Percentiles rank a stretch among this genome's conserved stretches.
These are phyloP conservation scores for Ceyx margarethae DNA, from an alignment of 2,113 vertebrate species.

Conservation along the genomic window DNA sequence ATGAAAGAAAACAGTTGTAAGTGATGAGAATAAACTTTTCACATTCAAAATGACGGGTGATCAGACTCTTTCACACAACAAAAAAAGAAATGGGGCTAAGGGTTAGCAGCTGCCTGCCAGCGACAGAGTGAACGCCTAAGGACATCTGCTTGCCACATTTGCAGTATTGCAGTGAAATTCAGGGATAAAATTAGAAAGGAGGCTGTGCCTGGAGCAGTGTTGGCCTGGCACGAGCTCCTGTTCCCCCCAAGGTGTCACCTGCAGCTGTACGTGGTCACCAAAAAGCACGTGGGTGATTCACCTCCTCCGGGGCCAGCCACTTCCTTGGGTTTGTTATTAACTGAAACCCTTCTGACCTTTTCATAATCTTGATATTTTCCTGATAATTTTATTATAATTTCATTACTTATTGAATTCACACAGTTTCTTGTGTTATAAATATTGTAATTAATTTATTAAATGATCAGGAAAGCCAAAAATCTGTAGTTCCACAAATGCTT, in stretches of 20 bases:
- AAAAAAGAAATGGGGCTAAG: not conserved
- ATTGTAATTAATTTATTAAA: not conserved
- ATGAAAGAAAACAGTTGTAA: not conserved
- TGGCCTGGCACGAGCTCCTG: not conserved
- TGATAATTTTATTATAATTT: not conserved
- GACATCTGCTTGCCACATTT: not conserved
- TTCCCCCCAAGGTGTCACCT: not conserved
- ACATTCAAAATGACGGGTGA: not conserved
- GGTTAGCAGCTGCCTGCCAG: not conserved
- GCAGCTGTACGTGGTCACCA: not conserved
- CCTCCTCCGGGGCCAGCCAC: not conserved
- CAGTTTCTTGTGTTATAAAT: not conserved
- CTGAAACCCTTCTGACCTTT: not conserved
- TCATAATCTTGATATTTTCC: not conserved
- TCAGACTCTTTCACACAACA: not conserved
- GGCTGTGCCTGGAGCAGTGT: not conserved
- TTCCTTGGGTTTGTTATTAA: not conserved
- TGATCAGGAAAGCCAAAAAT: not conserved
- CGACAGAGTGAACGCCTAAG: accelerated
- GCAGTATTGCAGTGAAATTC: not conserved
- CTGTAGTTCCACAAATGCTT: not conserved
- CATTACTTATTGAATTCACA: not conserved
- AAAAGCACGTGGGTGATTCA: accelerated
- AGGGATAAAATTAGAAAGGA: slow-evolving; percentile 37
- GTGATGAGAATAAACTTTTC: not conserved